Conservation (phyloP, 2,888 invertebrate genomes). For the Galerucella calmariensis region DNA sequence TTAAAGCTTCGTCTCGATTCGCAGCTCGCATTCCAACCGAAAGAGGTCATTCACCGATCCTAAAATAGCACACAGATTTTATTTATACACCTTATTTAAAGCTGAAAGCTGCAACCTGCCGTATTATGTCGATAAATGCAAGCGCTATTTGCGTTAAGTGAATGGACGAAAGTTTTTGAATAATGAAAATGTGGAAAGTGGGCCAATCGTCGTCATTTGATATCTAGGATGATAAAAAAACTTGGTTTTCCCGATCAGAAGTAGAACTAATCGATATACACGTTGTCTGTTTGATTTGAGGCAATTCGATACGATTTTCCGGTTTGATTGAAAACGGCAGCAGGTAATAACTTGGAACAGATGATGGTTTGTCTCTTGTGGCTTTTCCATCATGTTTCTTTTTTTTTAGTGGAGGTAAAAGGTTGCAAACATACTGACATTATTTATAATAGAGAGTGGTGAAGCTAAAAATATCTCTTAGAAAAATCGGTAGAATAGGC, state of each 20-base stretch:
- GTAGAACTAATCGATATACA: conserved; percentile 28
- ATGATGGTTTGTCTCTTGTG: neutral
- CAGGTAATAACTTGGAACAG: conserved; percentile 17
- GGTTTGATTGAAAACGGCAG: conserved; percentile 16
- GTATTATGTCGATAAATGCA: conserved; percentile 35
- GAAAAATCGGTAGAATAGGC: too few species aligned
- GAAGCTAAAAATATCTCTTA: neutral
- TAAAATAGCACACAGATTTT: conserved; percentile 45
- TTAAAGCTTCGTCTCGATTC: conserved; percentile 24
- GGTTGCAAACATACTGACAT: too few species aligned
- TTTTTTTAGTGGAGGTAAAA: neutral
- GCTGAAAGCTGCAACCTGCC: conserved; percentile 41
- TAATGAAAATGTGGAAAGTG: conserved; percentile 35
- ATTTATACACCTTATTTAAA: conserved; percentile 41
- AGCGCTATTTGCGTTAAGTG: conserved; percentile 13
- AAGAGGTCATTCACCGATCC: conserved; percentile 48
- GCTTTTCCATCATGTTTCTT: neutral
- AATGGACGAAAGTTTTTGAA: conserved; percentile 30
- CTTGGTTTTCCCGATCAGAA: conserved; percentile 24
- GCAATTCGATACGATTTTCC: conserved; percentile 22
- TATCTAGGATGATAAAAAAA: conserved; percentile 23
- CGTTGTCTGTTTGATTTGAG: conserved; percentile 23
- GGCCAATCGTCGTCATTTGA: conserved; percentile 27
- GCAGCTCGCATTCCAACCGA: conserved; percentile 30
- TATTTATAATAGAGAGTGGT: too few species aligned